These are phyloP conservation scores for Sinocyclocheilus anophthalmus DNA, from an alignment of 2,113 vertebrate species.

Conservation along the genomic window DNA sequence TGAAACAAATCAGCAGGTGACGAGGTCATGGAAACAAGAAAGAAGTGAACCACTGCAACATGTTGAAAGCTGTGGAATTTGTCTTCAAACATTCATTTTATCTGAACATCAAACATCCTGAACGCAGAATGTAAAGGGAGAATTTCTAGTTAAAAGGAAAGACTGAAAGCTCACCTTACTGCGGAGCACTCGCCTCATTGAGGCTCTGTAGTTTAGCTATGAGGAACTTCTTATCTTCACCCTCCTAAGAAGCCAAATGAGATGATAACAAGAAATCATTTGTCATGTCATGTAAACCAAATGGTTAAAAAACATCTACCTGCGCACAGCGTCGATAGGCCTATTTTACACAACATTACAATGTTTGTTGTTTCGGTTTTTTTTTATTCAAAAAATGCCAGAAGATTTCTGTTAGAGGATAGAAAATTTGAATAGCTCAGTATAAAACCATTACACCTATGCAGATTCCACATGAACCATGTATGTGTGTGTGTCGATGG, in stretches of 20 bases:
- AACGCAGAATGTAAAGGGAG: neutral
- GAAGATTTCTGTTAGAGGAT: too few species aligned
- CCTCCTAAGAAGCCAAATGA: slow-evolving; percentile 74
- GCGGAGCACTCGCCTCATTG: slow-evolving; percentile 46
- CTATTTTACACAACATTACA: too few species aligned
- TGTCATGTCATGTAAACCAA: neutral
- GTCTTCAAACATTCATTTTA: neutral
- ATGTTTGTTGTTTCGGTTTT: too few species aligned
- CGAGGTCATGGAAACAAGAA: neutral
- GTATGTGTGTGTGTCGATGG: too few species aligned
- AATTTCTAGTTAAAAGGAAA: neutral
- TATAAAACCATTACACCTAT: too few species aligned
- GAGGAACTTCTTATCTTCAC: slow-evolving; percentile 86
- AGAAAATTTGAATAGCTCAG: too few species aligned
- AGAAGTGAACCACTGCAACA: neutral
- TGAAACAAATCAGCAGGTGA: neutral
- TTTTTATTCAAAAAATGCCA: too few species aligned
- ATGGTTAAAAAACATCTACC: too few species aligned
- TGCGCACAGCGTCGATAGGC: too few species aligned
- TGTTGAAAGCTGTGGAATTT: neutral
- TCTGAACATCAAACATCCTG: neutral
- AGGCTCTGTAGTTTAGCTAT: slow-evolving; percentile 77
- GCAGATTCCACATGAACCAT: too few species aligned
- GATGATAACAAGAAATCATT: neutral
- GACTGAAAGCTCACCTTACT: neutral